Evolutionary conservation across 2,888 invertebrate species (phyloP).

Genomic region (Polietes domitor): DNA sequence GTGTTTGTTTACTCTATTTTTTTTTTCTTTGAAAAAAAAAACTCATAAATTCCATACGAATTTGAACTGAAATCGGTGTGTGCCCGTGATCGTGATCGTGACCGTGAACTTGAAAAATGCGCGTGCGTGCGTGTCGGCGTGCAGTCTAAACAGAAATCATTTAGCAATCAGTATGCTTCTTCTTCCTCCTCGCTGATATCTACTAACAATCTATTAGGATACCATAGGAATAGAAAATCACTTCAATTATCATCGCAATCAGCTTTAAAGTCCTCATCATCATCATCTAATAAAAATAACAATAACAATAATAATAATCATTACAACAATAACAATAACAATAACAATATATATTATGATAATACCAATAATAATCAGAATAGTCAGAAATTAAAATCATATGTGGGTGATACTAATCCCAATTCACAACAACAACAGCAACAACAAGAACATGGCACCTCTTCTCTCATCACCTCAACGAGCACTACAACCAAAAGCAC

Average conservation of each 20-base stretch:
- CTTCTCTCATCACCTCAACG: conserved; percentile 68
- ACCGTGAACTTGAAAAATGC: conserved; percentile 50
- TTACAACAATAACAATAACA: conserved; percentile 67
- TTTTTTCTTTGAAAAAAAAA: conserved; percentile 5
- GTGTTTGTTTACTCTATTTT: conserved; percentile 15
- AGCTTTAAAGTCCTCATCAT: conserved; percentile 71
- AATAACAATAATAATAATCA: conserved; percentile 41
- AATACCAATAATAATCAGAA: conserved; percentile 67
- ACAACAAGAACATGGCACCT: conserved; percentile 65
- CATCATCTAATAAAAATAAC: conserved; percentile 33
- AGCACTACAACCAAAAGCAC: conserved; percentile 72
- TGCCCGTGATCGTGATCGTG: too few relatives aligned
- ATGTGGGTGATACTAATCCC: conserved; percentile 75
- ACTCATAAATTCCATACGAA: conserved; percentile 1
- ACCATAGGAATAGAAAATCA: conserved; percentile 80
- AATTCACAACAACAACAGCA: conserved; percentile 70
- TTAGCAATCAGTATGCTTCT: conserved; percentile 78
- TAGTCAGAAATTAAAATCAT: conserved; percentile 70
- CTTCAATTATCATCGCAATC: conserved; percentile 75
- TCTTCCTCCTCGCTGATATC: conserved; percentile 77
- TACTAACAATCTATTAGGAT: conserved; percentile 80
- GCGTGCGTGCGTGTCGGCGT: conserved; percentile 68
- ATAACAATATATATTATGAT: conserved; percentile 66
- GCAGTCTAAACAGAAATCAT: conserved; percentile 81
- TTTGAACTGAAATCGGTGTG: conserved; percentile 60